These are phyloP conservation scores for Falco columbarius DNA, from an alignment of 2,797 vertebrate genomes.

Conservation along the genomic window DNA sequence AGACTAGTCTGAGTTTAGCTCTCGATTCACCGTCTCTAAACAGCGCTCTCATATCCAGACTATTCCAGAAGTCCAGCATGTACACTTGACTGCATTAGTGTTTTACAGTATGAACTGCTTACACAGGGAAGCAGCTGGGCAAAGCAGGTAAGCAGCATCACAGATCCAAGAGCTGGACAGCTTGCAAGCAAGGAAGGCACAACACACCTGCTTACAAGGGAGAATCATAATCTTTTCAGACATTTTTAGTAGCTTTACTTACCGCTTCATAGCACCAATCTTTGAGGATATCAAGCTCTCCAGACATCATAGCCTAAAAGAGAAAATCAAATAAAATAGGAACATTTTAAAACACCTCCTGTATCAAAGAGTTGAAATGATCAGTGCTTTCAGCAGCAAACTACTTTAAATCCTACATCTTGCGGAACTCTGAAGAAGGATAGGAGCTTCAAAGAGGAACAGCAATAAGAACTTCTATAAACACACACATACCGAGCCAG, in stretches of 20 bases:
- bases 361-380: not conserved
- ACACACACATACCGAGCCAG: not conserved
- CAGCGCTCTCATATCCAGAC: not conserved
- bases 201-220: not conserved
- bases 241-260: slow-evolving; percentile 36
- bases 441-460: not conserved
- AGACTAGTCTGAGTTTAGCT: not conserved
- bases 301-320: slow-evolving; percentile 89
- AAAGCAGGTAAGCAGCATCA: not conserved
- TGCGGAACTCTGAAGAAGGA: not conserved
- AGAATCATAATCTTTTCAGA: not conserved
- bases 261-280: slow-evolving; percentile 99
- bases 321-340: not conserved
- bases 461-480: not conserved
- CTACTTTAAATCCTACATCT: not conserved
- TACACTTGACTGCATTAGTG: not conserved
- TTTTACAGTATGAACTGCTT: not conserved
- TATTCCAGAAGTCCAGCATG: not conserved
- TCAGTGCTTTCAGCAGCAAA: not conserved
- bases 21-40: fast-evolving
- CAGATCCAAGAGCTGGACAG: not conserved
- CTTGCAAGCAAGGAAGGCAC: not conserved
- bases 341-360: not conserved
- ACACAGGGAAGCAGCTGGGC: not conserved
- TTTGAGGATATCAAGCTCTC: slow-evolving; percentile 93